phyloP scores from a whole-genome alignment of 2,113 vertebrate genomes.

The Dryoscopus gambensis region DNA sequence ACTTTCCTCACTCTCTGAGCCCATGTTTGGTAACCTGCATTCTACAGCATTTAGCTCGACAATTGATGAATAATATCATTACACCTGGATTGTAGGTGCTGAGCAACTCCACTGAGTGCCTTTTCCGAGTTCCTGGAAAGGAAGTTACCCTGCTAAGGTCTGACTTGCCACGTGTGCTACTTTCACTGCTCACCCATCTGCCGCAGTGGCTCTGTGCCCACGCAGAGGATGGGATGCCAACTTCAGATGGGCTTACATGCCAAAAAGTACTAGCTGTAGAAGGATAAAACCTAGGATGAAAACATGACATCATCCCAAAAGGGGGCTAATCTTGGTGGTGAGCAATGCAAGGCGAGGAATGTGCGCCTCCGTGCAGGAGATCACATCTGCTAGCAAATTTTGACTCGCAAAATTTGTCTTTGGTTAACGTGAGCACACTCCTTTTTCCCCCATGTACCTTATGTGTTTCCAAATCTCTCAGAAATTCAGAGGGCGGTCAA shows the following conservation, averaged over 20 bases:
- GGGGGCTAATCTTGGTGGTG: neutral
- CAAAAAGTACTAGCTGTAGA: neutral
- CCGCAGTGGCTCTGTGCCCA: neutral
- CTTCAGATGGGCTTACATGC: neutral
- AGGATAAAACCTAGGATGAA: neutral
- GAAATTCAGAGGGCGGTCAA: neutral
- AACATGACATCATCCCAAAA: neutral
- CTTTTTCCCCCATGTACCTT: no score
- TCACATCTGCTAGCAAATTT: neutral
- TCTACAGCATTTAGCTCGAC: neutral
- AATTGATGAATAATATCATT: neutral
- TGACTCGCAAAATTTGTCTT: neutral
- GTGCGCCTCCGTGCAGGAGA: neutral
- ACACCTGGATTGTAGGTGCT: neutral
- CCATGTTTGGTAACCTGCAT: neutral
- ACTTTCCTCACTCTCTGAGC: neutral
- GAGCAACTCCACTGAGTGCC: neutral
- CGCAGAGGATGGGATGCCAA: neutral
- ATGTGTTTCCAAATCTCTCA: neutral
- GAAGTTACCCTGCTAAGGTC: neutral
- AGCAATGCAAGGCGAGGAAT: neutral
- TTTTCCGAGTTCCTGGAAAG: neutral
- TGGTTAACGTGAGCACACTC: neutral
- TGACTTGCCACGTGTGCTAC: neutral
- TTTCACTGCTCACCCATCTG: conserved; percentile 27